phyloP scores from a whole-genome alignment of 1,140 invertebrate species.

The Centruroides vittatus region DNA sequence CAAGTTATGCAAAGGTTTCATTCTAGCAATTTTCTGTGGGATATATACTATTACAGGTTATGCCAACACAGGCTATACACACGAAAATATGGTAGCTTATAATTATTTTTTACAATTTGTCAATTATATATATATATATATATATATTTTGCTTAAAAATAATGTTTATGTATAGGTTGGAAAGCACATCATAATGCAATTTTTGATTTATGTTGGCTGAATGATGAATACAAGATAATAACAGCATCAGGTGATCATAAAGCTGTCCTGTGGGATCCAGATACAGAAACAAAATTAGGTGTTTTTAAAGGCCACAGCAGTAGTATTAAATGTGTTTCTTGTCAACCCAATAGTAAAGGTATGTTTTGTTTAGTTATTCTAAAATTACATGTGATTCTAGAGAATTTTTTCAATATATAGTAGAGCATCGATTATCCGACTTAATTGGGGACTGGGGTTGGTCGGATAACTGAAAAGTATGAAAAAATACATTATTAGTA shows the following conservation, averaged over 20 bases:
- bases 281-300: constrained; percentile 25
- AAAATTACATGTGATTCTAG: too few relatives aligned
- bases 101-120: too few relatives aligned
- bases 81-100: background rate
- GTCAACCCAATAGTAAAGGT: constrained; percentile 42
- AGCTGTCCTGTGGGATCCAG: constrained; percentile 53
- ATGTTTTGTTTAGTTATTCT: background rate
- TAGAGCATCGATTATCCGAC: too few relatives aligned
- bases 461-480: too few relatives aligned
- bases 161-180: constrained; percentile 22
- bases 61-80: too few relatives aligned
- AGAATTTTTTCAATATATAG: background rate
- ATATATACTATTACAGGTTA: too few relatives aligned
- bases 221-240: constrained; percentile 52
- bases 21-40: too few relatives aligned
- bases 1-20: too few relatives aligned
- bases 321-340: constrained; percentile 62
- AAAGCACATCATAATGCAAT: constrained; percentile 72
- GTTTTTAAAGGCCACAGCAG: constrained; percentile 55
- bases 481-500: too few relatives aligned
- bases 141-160: too few relatives aligned
- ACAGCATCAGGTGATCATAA: constrained; percentile 74
- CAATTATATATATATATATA: too few relatives aligned
- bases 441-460: too few relatives aligned
- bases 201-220: constrained; percentile 75